Evolutionary conservation across 2,888 invertebrate species (phyloP).

Genomic region (Aquatica leii): DNA sequence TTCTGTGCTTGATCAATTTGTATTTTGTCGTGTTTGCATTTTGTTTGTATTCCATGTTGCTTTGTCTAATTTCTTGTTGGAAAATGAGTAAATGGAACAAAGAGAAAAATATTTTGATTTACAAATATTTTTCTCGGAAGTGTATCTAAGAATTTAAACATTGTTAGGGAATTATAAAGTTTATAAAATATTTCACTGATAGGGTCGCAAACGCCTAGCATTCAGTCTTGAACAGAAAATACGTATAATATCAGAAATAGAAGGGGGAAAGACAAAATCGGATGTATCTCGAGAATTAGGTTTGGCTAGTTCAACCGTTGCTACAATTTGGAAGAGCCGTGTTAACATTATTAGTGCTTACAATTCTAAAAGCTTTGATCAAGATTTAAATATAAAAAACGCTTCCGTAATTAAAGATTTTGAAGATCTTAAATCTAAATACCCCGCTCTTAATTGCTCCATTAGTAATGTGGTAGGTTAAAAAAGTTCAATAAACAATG

Average conservation of each 20-base stretch:
- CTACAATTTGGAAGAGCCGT: slow-evolving; percentile 68
- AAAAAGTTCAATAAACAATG: slow-evolving; percentile 26
- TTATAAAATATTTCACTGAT: slow-evolving; percentile 44
- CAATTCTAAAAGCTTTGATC: slow-evolving; percentile 46
- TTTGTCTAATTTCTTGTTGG: background rate
- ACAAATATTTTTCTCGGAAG: no score
- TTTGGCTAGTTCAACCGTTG: slow-evolving; percentile 66
- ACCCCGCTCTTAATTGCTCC: slow-evolving; percentile 43
- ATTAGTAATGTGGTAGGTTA: slow-evolving; percentile 43
- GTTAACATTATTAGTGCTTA: slow-evolving; percentile 61
- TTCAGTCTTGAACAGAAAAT: slow-evolving; percentile 69
- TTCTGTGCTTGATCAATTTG: background rate
- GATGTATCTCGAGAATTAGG: slow-evolving; percentile 66
- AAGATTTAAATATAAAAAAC: slow-evolving; percentile 25
- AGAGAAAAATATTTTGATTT: no score
- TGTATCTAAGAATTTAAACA: no score
- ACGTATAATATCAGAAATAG: slow-evolving; percentile 68
- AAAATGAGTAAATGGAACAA: background rate
- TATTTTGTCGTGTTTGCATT: slow-evolving; percentile 7
- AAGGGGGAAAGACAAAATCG: slow-evolving; percentile 67
- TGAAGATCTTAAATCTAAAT: slow-evolving; percentile 29
- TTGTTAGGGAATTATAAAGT: background rate
- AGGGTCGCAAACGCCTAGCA: slow-evolving; percentile 68
- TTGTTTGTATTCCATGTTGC: slow-evolving; percentile 8
- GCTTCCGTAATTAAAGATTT: slow-evolving; percentile 24